Base-by-base conservation (phyloP, 2,113 vertebrate genomes). In the Gasterosteus nipponicus region DNA sequence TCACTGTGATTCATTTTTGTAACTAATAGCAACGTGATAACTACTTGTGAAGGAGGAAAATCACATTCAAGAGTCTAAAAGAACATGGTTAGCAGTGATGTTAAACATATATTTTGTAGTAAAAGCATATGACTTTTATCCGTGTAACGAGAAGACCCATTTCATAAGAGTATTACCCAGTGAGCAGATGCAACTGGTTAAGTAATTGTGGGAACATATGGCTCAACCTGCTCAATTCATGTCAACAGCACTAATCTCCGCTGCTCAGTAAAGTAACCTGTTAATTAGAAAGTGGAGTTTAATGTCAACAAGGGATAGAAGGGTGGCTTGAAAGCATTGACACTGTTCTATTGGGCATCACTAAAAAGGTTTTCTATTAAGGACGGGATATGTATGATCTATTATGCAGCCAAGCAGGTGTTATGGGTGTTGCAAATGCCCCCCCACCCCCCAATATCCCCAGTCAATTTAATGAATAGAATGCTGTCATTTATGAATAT, bases 131-230 rank as follows among this genome's bases (percentile, higher is more conserved):
- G 39, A 70, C 42, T 86, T 81, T 69, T 38, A 44, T 81, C 38
- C 81, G 41, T 58, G 67, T 29, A 58, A 42, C 10, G 59, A 71
- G 62, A 78, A 58, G 39, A 58, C 12, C 81, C 60, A 26, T 88
- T 76, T 87, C 62, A 56, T 87, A 84, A 90, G 60, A 68, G 78
- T 69, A 42, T 86, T 89, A 85, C 47, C 75, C 41, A 83, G 74
- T 63, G 69, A 86, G 75, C 86, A 89, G 89, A 89, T 90, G 87
- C 58, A 69, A 54, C 76, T 79, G 72, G 77, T 90, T 91, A 68
- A 86, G 78, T 85, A 86, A 88, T 76, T 15, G 49, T 63, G 42
- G 19, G 77, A 80, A 75, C 80, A 90, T 86, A 85, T 81, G 89
- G 75, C 53, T 70, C 73, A 70, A 73, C 75, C 83, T 69, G 76